These are phyloP conservation scores for Eubasilissa splendida DNA, from an alignment of 2,888 invertebrate species.

Conservation along the genomic window DNA sequence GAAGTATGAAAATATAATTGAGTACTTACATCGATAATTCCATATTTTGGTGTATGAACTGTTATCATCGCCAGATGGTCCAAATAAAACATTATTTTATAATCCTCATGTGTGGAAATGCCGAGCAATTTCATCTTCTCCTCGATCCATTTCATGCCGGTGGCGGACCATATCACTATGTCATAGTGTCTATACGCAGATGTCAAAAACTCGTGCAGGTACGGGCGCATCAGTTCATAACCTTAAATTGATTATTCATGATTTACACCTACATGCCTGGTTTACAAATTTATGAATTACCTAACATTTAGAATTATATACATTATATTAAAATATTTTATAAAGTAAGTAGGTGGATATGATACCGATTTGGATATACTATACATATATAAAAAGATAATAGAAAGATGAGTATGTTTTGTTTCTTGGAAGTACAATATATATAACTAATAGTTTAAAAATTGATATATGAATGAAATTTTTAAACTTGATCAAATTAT, in stretches of 20 bases:
- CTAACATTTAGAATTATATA: too few species aligned
- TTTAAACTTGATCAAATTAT: too few species aligned
- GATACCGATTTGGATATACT: too few species aligned
- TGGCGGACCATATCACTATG: conserved; percentile 98
- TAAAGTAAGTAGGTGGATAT: too few species aligned
- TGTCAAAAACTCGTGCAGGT: conserved; percentile 93
- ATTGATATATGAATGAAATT: too few species aligned
- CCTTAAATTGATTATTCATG: conserved; percentile 65
- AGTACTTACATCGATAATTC: conserved; percentile 86
- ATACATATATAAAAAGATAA: too few species aligned
- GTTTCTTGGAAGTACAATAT: too few species aligned
- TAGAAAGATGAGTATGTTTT: too few species aligned
- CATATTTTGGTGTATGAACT: conserved; percentile 91
- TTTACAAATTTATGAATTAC: too few species aligned
- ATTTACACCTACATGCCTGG: too few species aligned
- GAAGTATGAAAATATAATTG: not conserved
- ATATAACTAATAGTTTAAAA: too few species aligned
- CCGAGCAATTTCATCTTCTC: conserved; percentile 96
- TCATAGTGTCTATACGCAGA: conserved; percentile 92
- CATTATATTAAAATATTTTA: too few species aligned
- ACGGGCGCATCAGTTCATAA: conserved; percentile 94
- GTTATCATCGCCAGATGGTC: conserved; percentile 97
- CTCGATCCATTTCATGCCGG: conserved; percentile 98
- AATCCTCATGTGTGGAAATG: conserved; percentile 85
- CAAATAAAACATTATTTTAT: conserved; percentile 93